A percentile compares a stretch with the other conserved stretches of the same genome.
phyloP scores from a whole-genome alignment of 2,888 invertebrate genomes.

The Clivina fossor region DNA sequence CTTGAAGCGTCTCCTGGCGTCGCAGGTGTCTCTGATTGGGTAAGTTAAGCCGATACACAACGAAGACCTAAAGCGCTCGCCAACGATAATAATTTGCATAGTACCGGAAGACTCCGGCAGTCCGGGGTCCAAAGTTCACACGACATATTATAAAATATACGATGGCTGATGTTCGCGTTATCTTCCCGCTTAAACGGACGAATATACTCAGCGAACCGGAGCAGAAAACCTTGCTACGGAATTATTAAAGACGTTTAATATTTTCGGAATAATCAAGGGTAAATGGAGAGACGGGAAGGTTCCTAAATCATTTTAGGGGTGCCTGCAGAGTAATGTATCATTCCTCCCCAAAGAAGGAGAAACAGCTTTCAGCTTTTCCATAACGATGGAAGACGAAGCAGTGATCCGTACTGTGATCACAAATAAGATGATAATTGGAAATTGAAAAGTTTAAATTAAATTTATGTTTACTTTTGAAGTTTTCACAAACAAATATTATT shows the following conservation, averaged over 20 bases:
- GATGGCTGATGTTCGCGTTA: slow-evolving; percentile 33
- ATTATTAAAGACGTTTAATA: slow-evolving; percentile 32
- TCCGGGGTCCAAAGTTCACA: slow-evolving; percentile 30
- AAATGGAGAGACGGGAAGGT: no score
- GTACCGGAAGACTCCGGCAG: slow-evolving; percentile 26
- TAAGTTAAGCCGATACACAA: slow-evolving; percentile 25
- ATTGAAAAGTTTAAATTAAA: no score
- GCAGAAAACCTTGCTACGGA: slow-evolving; percentile 15
- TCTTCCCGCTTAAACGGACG: no score
- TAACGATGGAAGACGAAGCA: no score
- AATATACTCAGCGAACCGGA: slow-evolving; percentile 14
- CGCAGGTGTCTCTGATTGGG: slow-evolving; percentile 31
- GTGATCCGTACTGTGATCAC: no score
- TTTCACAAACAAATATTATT: no score
- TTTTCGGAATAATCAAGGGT: slow-evolving; percentile 26
- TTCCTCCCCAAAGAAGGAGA: no score
- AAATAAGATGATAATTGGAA: no score
- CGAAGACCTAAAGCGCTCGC: neutral
- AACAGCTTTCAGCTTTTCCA: no score
- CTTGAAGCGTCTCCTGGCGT: slow-evolving; percentile 4
- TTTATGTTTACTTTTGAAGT: no score
- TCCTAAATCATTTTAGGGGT: no score
- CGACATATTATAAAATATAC: slow-evolving; percentile 33
- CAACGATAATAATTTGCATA: slow-evolving; percentile 32
- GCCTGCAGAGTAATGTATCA: no score